Evolutionary conservation across 2,888 invertebrate species (phyloP), one percentile per base, ranked within the genome.

Genomic region (Byasa hedistus): DNA sequence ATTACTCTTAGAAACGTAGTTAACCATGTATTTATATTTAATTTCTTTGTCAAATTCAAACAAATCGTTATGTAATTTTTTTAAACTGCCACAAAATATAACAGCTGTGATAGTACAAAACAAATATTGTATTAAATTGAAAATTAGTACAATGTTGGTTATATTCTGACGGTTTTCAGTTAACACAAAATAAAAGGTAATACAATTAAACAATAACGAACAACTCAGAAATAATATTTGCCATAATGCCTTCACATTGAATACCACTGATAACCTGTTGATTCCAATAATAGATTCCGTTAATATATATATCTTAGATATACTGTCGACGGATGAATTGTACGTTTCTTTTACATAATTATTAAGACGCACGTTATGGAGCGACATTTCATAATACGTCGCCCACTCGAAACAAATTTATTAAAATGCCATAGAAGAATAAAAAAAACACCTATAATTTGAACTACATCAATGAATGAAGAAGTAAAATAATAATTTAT

Each of bases 31-130:
- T 22, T 64, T 68, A 23, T 51, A 60, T 44, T 69, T 21, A 68
- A 70, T 66, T 61, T 70, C 70, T 22, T 57, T 60, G 57, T 76
- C 74, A 56, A 73, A 71, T 59, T 70, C 66, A 24, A 64, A 62
- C 32, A 76, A 69, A 51, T 68, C 69, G 10, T 52, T 22, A 61
- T 74, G 76, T 61, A 71, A 73, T 15, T 61, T 57, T 3, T 36
- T 48, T 1, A 76, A 24, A 39, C 59, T 69, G 21, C 62, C 70
- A 23, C 67, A 55, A 8, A 69, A 65, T 7, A 66, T 19, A 57
- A 68, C 57, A 44, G 67, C 67, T 15, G 71, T n/a, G 8, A 70
- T 5, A 3, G 61, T 60, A 44, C 69, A 71, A 24, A 70, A 22
- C 5, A 68, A 58, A 32, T 69, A 72, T 54, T 70, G 68, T 10